Conservation (phyloP, 1,140 invertebrate genomes). For the Drosophila rufa region DNA sequence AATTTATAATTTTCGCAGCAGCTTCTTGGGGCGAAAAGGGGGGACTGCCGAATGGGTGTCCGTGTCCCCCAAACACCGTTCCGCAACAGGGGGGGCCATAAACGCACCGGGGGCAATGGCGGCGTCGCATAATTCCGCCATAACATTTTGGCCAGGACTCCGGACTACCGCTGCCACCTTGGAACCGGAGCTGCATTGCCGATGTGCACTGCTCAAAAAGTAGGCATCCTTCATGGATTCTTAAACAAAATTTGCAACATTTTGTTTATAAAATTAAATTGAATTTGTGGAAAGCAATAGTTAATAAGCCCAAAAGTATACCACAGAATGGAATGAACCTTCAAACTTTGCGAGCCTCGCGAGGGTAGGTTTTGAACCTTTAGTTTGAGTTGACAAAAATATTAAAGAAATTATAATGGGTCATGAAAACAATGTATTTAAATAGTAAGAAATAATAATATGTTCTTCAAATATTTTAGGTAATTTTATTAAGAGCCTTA, state of each 20-base stretch:
- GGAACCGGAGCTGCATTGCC: conserved; percentile 65
- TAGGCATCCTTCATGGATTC: fast-evolving
- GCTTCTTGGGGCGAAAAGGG: conserved; percentile 9
- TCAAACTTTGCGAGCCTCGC: neutral
- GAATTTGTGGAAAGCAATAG: neutral
- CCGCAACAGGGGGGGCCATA: conserved; percentile 60
- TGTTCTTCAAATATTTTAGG: too few relatives aligned
- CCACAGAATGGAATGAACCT: neutral
- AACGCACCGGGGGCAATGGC: conserved; percentile 77
- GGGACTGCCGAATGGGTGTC: conserved; percentile 1
- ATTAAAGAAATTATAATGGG: neutral
- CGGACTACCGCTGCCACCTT: conserved; percentile 57
- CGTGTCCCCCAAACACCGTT: conserved; percentile 45
- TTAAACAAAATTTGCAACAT: neutral
- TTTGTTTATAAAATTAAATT: neutral
- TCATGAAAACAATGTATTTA: too few relatives aligned
- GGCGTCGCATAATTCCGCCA: conserved; percentile 77
- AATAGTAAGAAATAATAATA: too few relatives aligned
- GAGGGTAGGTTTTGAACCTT: neutral
- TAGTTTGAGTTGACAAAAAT: neutral
- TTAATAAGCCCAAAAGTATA: conserved; percentile 13
- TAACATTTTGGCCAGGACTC: conserved; percentile 71
- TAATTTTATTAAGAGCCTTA: too few relatives aligned
- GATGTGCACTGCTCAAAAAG: conserved; percentile 6
- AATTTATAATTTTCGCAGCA: conserved; percentile 65